Conservation (phyloP, 2,888 invertebrate genomes). For the Pseudococcus jackbeardsleyi region DNA sequence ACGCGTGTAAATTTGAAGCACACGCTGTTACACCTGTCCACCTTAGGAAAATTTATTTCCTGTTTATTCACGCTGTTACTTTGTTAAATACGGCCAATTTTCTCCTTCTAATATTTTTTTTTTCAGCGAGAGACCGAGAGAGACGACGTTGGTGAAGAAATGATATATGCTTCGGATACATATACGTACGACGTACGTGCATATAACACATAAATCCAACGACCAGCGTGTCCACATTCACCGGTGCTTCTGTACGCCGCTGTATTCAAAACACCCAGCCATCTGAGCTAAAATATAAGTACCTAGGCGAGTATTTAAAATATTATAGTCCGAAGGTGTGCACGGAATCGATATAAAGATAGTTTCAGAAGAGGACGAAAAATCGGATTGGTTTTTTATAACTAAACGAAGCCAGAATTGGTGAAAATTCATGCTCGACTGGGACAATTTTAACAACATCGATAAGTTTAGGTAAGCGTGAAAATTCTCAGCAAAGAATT, state of each 20-base stretch:
- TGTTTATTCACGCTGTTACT: constrained; percentile 48
- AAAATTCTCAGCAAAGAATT: not conserved
- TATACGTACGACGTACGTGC: constrained; percentile 1
- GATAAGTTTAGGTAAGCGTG: not conserved
- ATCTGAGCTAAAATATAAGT: not conserved
- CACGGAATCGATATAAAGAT: constrained; percentile 3
- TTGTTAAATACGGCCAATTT: constrained; percentile 33
- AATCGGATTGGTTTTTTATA: no score
- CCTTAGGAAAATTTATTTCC: constrained; percentile 33
- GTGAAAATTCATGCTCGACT: constrained; percentile 11
- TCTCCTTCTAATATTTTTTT: not conserved
- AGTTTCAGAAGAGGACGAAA: no score
- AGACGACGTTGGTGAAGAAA: constrained; percentile 17
- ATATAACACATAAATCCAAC: constrained; percentile 12
- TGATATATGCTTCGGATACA: constrained; percentile 18
- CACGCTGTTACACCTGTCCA: constrained; percentile 51
- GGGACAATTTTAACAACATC: constrained; percentile 12
- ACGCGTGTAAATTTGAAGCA: constrained; percentile 49
- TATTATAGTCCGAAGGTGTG: not conserved
- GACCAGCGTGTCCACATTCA: constrained; percentile 39
- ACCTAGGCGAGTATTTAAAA: constrained; percentile 19
- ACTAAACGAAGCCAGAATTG: no score
- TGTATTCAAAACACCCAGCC: not conserved
- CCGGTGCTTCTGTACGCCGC: constrained; percentile 22
- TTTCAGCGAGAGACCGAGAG: not conserved